Evolutionary conservation across 1,140 invertebrate genomes (phyloP), one percentile per base, ranked within the genome.

Genomic region (Mizuhopecten yessoensis): DNA sequence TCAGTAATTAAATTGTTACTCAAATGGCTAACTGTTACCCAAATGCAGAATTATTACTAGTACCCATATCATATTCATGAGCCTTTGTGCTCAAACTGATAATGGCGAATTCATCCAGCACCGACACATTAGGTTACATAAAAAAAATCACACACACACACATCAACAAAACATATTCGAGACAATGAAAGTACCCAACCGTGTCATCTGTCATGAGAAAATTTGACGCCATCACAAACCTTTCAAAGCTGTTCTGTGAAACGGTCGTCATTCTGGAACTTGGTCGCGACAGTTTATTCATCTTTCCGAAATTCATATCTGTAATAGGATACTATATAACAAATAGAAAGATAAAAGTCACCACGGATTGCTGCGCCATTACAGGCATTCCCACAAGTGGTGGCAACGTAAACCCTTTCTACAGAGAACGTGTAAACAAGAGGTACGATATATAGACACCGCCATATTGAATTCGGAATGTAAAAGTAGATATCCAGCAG

Each of bases 391-490:
- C 2, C 2, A 5, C 23, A 75, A 5, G 9, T 75, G 57, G 3
- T 13, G 57, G 23, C 23, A 17, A 17, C 11, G 57, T 75, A 75
- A 75, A 75, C 57, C 57, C 15, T 29, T n/a, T 29, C 57, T 75
- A 29, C 9, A 5, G 57, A 75, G 2, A 11, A 57, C 45, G 23
- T 57, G 45, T 20, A 20, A 29, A 29, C 57, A 75, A 29, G 9
- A n/a, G 23, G 5, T 7, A 20, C 7, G 45, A 17, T 23, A 39
- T n/a, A n/a, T 75, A 75, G 57, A 5, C 23, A n/a, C 57, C 57
- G 57, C 57, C 57, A 75, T 75, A n/a, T 75, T 75, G 57, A 75
- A 75, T 75, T 75, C n/a, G 57, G 57, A 75, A 75, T 75, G 57
- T 75, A 17, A 17, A 29, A n/a, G 23, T 7, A 13, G 9, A 75